Evolutionary conservation across 1,140 invertebrate genomes (phyloP), one percentile per base, ranked within the genome.

Genomic region (Holcopasites calliopsidis): DNA sequence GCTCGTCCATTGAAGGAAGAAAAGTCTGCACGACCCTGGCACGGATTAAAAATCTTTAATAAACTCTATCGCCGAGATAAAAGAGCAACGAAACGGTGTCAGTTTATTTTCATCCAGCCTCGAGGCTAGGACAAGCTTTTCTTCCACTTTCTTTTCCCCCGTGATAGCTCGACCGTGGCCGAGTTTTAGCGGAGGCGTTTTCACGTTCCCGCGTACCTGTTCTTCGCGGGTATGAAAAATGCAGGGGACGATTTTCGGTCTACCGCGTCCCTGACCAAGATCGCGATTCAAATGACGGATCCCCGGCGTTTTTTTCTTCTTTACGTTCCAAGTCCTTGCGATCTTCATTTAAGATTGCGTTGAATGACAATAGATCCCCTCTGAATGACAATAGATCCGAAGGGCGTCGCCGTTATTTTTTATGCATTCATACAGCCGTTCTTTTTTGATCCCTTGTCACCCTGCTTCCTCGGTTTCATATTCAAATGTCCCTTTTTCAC

Each of bases 211-310:
- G 47, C 5, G n/a, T 49, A n/a, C 49, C 42, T 38, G 21, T 11
- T n/a, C 16, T 26, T 23, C 38, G 18, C 18, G 21, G 21, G 21
- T n/a, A 60, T 71, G 68, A 71, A 71, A 71, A 61, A 71, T 49
- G 55, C 44, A 60, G 13, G 11, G 2, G 10, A 35, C 21, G 42
- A 49, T 71, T 49, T 71, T 71, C 55, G 42, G 33, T 5, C 13
- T 16, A 1, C 31, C 23, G 6, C 33, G 70, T 73, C 57, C 70
- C 10, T 73, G 60, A 64, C 70, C 70, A 65, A 52, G 16, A 69
- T 69, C 26, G 23, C 50, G 47, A 52, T 52, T 35, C 44, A 31
- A 64, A 5, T 10, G 28, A 33, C n/a, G 16, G 44, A 13, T 50
- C 40, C 60, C n/a, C 18, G 1, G 21, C 31, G 16, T 16, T 61